phyloP scores from a whole-genome alignment of 1,140 invertebrate species.

The Palaemon carinicauda region DNA sequence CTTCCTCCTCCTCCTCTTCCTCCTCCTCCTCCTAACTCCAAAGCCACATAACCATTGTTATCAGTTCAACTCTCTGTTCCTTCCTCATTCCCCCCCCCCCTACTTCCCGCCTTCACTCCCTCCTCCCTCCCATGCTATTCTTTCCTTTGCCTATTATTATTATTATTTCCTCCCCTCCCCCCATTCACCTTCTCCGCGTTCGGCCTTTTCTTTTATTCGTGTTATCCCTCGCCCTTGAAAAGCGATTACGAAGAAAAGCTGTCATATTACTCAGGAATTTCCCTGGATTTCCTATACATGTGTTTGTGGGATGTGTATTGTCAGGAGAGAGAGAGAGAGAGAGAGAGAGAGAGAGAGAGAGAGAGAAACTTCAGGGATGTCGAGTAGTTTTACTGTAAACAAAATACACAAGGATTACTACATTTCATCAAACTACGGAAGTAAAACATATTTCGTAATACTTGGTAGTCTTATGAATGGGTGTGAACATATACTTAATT shows the following conservation, averaged over 20 bases:
- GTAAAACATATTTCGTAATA: too few relatives aligned
- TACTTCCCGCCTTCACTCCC: background rate
- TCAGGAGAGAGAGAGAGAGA: background rate
- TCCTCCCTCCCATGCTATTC: background rate
- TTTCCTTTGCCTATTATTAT: background rate
- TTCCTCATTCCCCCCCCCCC: background rate
- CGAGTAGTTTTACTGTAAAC: too few relatives aligned
- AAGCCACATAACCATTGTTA: background rate
- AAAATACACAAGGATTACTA: too few relatives aligned
- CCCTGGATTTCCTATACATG: too few relatives aligned
- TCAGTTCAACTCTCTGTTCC: too few relatives aligned
- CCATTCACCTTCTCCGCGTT: background rate
- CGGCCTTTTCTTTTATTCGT: background rate
- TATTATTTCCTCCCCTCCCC: background rate
- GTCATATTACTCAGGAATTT: background rate
- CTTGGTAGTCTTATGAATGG: too few relatives aligned
- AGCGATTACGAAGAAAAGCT: background rate
- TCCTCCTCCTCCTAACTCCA: background rate
- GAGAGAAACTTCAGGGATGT: background rate
- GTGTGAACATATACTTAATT: too few relatives aligned
- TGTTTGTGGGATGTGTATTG: too few relatives aligned
- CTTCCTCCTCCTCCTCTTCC: background rate
- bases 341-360: background rate
- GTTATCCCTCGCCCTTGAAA: background rate
- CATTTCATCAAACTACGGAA: too few relatives aligned